Conservation (phyloP, 2,113 vertebrate species). For the Lepidothrix coronata region DNA sequence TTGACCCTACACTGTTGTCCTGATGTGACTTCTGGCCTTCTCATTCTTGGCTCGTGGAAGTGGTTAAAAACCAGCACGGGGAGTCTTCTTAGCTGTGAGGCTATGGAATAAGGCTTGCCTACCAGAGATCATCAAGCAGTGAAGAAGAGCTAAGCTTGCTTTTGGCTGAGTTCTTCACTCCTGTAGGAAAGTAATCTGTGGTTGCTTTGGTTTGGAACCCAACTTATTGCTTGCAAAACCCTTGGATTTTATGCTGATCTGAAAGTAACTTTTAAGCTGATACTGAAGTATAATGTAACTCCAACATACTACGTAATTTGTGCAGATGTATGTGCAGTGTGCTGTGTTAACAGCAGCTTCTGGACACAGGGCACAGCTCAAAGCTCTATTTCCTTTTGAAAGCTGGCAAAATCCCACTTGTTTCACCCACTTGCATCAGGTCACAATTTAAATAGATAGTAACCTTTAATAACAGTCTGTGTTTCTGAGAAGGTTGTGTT, state of each 20-base stretch:
- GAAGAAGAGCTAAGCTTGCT: conserved; percentile 62
- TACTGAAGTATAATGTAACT: background rate
- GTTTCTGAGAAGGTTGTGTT: background rate
- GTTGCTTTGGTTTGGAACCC: conserved; percentile 61
- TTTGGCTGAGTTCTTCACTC: conserved; percentile 46
- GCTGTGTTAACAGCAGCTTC: background rate
- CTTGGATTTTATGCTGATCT: conserved; percentile 59
- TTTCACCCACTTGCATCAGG: background rate
- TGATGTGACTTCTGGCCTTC: conserved; percentile 56
- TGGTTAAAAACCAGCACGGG: conserved; percentile 55
- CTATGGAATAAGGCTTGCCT: conserved; percentile 40
- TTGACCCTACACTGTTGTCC: conserved; percentile 48
- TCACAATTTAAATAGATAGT: background rate
- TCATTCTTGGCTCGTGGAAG: conserved; percentile 39
- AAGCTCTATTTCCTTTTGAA: background rate
- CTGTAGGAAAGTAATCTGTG: conserved; percentile 64
- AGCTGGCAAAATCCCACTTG: background rate
- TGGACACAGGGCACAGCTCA: background rate
- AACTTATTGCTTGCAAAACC: conserved; percentile 28
- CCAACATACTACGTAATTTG: background rate
- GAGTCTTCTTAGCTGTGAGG: conserved; percentile 39
- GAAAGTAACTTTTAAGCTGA: conserved; percentile 44
- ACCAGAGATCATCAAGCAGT: conserved; percentile 45
- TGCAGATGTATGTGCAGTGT: background rate
- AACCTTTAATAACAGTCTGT: background rate